A percentile compares a stretch with the other conserved stretches of the same genome.
phyloP scores from a whole-genome alignment of 2,113 vertebrate species.

The Columba livia region DNA sequence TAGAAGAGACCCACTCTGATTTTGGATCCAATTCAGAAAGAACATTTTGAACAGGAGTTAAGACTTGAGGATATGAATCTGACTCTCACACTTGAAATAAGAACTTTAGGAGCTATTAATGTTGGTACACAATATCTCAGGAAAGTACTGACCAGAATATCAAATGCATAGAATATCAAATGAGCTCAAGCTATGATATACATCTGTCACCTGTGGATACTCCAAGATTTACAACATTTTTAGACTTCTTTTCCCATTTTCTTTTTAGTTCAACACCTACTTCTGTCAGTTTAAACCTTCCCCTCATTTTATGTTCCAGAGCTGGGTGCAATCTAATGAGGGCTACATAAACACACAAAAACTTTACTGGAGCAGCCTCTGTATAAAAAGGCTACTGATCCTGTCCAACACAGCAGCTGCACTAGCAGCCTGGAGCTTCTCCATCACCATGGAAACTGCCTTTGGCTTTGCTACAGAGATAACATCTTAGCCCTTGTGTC shows the following conservation, averaged over 20 bases:
- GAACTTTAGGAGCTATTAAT: neutral
- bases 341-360: neutral
- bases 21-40: neutral
- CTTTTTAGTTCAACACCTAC: neutral
- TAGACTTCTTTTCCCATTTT: neutral
- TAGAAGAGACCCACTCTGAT: neutral
- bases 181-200: neutral
- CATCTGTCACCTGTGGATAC: neutral
- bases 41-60: neutral
- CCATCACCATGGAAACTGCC: conserved; percentile 30
- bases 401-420: conserved; percentile 25
- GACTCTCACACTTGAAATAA: neutral
- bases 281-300: neutral
- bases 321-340: neutral
- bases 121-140: rapidly evolving
- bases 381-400: neutral
- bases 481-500: neutral
- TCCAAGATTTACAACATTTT: neutral
- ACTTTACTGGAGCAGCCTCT: neutral
- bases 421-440: neutral
- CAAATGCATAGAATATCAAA: neutral
- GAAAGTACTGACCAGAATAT: neutral
- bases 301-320: neutral
- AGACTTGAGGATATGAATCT: neutral
- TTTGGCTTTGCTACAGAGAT: neutral